Evolutionary conservation across 2,888 invertebrate species (phyloP).

Genomic region (Seira sanloemensis): DNA sequence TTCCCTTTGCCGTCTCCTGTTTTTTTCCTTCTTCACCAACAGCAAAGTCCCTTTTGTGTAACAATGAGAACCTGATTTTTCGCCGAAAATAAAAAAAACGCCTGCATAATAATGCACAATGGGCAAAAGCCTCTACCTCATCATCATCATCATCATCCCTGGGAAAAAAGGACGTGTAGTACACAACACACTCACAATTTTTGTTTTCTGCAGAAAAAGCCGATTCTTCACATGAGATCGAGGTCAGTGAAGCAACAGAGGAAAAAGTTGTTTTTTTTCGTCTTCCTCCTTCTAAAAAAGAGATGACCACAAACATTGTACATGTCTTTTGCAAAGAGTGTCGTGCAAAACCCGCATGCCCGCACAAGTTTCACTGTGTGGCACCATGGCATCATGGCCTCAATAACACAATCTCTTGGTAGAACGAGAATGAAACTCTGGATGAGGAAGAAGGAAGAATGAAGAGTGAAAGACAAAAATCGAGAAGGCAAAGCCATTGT

Average conservation of each 20-base stretch:
- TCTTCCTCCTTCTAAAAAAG: too few species aligned
- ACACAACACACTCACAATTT: too few species aligned
- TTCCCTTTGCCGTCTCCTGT: too few species aligned
- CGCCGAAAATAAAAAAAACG: too few species aligned
- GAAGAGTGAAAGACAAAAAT: too few species aligned
- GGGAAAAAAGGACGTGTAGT: neutral
- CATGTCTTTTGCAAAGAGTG: neutral
- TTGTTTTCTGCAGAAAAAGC: neutral
- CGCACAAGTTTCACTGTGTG: neutral
- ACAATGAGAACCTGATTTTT: too few species aligned
- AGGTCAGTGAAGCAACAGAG: constrained; percentile 57
- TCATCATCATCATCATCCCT: neutral
- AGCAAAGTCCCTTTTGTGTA: too few species aligned
- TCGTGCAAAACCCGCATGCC: neutral
- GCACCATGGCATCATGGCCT: neutral
- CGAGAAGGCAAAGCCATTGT: too few species aligned
- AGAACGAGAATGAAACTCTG: neutral
- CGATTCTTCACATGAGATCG: constrained; percentile 55
- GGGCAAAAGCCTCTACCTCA: too few species aligned
- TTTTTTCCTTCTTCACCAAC: too few species aligned
- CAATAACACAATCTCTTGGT: neutral
- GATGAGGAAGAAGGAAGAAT: neutral
- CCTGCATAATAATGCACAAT: too few species aligned
- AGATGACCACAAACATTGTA: constrained; percentile 45
- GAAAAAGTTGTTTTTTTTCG: too few species aligned